Evolutionary conservation across 2,888 invertebrate genomes (phyloP).

Genomic region (Sphaeridia pumilis): DNA sequence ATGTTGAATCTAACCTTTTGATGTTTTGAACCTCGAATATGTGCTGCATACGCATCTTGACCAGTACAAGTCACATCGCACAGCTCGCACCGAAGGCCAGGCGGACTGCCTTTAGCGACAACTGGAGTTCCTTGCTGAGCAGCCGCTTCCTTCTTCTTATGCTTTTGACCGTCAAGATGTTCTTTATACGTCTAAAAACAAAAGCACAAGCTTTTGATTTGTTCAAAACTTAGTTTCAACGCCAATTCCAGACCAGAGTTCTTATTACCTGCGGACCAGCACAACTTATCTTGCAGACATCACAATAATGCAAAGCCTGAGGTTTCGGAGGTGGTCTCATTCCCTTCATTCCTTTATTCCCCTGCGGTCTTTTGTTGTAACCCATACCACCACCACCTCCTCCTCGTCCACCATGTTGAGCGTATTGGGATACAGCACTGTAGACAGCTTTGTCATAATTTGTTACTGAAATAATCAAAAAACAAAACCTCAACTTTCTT

Average conservation of each 20-base stretch:
- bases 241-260: not conserved
- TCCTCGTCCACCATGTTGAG: conserved; percentile 54
- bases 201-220: not conserved
- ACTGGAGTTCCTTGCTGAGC: conserved; percentile 59
- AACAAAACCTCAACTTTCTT: no score
- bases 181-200: conserved; percentile 67
- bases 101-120: conserved; percentile 39
- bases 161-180: conserved; percentile 96
- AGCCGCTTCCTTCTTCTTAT: conserved; percentile 93
- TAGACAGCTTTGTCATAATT: conserved; percentile 92
- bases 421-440: conserved; percentile 89
- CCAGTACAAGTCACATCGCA: conserved; percentile 99
- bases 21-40: conserved; percentile 95
- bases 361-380: conserved; percentile 21
- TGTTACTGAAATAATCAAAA: conserved; percentile 41
- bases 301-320: conserved; percentile 92
- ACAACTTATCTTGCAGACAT: conserved; percentile 97
- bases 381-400: conserved; percentile 43
- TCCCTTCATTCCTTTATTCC: conserved; percentile 27
- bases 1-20: conserved; percentile 58
- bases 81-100: conserved; percentile 81
- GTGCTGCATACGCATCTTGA: conserved; percentile 95
- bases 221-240: not conserved
- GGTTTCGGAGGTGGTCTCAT: conserved; percentile 56
- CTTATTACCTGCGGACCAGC: conserved; percentile 68